Conservation (phyloP, 2,113 vertebrate genomes). For the Campylomormyrus tamandua region DNA sequence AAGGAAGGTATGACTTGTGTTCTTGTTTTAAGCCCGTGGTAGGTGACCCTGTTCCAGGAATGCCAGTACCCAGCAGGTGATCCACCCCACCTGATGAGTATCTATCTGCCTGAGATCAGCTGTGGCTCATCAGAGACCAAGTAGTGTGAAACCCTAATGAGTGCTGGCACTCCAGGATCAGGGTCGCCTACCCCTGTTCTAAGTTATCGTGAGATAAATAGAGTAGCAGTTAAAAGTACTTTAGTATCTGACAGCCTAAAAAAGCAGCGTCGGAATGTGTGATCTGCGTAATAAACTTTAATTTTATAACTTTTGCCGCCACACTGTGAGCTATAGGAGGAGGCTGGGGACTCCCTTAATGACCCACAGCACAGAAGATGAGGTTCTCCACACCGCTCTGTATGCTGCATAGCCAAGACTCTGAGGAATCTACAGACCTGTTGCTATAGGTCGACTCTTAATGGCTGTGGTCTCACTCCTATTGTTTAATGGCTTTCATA, state of each 20-base stretch:
- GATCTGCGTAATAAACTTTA: neutral
- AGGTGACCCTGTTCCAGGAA: neutral
- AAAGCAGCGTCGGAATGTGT: neutral
- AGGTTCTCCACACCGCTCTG: too few relatives aligned
- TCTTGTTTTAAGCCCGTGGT: neutral
- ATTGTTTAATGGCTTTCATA: neutral
- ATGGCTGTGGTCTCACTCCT: neutral
- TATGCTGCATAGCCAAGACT: neutral
- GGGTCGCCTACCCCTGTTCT: neutral
- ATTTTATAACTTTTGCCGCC: neutral
- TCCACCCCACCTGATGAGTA: neutral
- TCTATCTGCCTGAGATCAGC: neutral
- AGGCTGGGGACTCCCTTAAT: neutral
- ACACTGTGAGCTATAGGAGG: neutral
- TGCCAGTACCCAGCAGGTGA: neutral
- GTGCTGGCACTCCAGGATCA: neutral
- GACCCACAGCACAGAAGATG: neutral
- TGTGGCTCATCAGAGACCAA: neutral
- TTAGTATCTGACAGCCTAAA: neutral
- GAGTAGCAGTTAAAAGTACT: neutral
- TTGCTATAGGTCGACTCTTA: neutral
- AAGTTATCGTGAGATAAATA: neutral
- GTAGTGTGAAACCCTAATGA: neutral
- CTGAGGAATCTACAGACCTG: neutral
- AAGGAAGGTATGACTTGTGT: neutral